Percentiles rank a stretch among this genome's conserved stretches.
These are phyloP conservation scores for Habropoda laboriosa DNA, from an alignment of 1,140 invertebrate genomes.

Conservation along the genomic window DNA sequence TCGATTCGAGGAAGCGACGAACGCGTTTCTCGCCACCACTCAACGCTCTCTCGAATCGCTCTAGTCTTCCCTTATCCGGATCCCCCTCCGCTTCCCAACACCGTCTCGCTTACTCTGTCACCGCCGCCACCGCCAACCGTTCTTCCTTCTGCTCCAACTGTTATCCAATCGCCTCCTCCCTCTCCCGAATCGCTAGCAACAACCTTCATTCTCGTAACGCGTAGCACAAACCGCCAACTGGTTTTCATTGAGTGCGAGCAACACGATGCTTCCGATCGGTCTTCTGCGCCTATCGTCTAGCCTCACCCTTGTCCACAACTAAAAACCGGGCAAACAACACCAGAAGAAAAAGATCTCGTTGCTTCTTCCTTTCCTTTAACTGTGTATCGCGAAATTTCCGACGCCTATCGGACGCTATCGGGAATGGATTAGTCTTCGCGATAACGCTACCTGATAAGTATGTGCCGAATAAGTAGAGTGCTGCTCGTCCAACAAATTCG, in stretches of 20 bases:
- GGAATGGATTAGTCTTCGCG: background rate
- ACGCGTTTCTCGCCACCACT: no score
- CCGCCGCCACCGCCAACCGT: background rate
- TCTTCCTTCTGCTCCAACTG: background rate
- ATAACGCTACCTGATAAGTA: constrained; percentile 24
- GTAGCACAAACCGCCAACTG: constrained; percentile 24
- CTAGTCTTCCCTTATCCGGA: no score
- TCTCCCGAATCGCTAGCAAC: background rate
- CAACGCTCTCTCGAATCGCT: no score
- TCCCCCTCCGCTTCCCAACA: no score
- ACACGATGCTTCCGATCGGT: background rate
- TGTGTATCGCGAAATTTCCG: no score
- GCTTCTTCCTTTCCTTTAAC: no score
- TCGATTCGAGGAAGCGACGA: background rate
- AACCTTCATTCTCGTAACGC: constrained; percentile 24
- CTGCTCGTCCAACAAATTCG: background rate
- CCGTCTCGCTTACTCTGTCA: no score
- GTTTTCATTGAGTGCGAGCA: constrained; percentile 28
- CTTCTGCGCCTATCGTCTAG: background rate
- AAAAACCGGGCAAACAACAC: background rate
- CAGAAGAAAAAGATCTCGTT: no score
- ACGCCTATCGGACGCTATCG: no score
- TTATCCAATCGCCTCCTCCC: constrained; percentile 2
- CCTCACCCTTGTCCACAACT: background rate
- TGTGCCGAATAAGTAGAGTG: background rate